Percentiles rank a stretch among this genome's conserved stretches.
Evolutionary conservation across 1,140 invertebrate species (phyloP).

Genomic region (Argopecten irradians): DNA sequence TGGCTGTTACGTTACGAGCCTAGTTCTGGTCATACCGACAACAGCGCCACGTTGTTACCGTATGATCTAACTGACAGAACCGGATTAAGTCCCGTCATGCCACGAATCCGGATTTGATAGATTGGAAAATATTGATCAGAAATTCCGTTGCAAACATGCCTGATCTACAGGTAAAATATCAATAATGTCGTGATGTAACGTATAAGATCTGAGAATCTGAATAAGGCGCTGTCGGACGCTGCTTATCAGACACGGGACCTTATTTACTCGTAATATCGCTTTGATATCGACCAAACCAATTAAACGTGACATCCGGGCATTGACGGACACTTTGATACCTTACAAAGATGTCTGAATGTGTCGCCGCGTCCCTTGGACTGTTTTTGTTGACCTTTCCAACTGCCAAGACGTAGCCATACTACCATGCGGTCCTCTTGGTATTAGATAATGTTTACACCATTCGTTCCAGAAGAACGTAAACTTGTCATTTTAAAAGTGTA

Average conservation of each 20-base stretch:
- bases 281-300: not conserved
- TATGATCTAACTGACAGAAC: conserved; percentile 9
- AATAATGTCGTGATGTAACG: not conserved
- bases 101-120: not conserved
- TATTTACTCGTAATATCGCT: not conserved
- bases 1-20: not conserved
- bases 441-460: not conserved
- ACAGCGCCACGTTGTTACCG: not conserved
- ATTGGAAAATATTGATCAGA: conserved; percentile 15
- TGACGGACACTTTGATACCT: not conserved
- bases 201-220: not conserved
- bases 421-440: not conserved
- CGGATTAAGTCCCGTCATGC: conserved; percentile 5
- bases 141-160: conserved; percentile 9
- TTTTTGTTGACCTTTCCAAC: not conserved
- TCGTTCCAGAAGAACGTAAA: not conserved
- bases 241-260: not conserved
- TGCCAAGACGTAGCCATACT: not conserved
- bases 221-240: not conserved
- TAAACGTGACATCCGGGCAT: not conserved
- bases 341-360: not conserved
- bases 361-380: not conserved
- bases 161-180: not conserved
- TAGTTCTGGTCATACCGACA: not conserved
- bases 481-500: too few relatives aligned